Evolutionary conservation across 2,113 vertebrate genomes (phyloP), one percentile per base, ranked within the genome.

Genomic region (Procavia capensis): DNA sequence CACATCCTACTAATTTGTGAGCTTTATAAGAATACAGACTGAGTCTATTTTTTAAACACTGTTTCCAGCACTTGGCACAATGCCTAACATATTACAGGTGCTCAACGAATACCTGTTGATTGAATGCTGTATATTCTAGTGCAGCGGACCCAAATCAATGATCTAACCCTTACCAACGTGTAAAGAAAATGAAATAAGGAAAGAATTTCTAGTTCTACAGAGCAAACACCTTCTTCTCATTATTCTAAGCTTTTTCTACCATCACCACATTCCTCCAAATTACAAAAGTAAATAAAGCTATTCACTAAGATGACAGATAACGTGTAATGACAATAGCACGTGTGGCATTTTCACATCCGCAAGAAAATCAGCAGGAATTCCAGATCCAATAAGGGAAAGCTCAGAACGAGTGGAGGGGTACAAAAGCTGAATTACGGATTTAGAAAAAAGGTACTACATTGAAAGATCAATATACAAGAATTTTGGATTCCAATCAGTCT

Each of bases 201-300:
- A 93, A 88, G 78, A 97, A 59, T 83, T 90, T 79, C 91, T 84
- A 83, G 78, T 76, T 96, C 83, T 79, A 5, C 68, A 90, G 76
- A 96, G 68, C 82, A 90, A 87, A 96, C 96, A 95, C 95, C 95
- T 97, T 92, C 85, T 90, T 95, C 85, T 93, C 92, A 88, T 95
- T 96, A 95, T 92, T 94, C 75, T 90, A 89, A 97, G 66, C 34
- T 85, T 50, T 85, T 93, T 96, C 82, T 90, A 64, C 94, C 89
- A 94, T 96, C 97, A 96, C 95, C 93, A 88, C 96, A 98, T 97
- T 96, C 96, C 88, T 97, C 94, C 93, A 95, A 95, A 97, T 96
- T 94, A 86, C 79, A 88, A 70, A 79, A 96, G 92, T 96, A 96
- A 95, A 97, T 93, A 96, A 95, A 97, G 68, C 75, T 92, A 76